Conservation (phyloP, 2,113 vertebrate species). For the Progne subis region DNA sequence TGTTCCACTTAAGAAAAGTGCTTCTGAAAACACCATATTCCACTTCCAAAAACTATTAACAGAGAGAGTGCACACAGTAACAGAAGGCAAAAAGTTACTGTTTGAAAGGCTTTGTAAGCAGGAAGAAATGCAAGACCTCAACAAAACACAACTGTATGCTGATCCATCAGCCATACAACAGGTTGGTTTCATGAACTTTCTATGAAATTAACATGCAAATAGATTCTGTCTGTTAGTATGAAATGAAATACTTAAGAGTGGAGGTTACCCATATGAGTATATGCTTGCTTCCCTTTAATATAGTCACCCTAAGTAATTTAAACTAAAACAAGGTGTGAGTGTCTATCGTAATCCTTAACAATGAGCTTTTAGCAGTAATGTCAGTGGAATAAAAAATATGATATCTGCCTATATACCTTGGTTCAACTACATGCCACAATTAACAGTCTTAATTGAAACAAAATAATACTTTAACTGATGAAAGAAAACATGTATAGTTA, state of each 20-base stretch:
- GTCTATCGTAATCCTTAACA: neutral
- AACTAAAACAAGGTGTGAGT: neutral
- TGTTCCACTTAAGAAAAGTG: conserved; percentile 65
- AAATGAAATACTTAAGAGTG: neutral
- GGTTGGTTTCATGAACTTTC: conserved; percentile 65
- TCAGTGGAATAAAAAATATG: neutral
- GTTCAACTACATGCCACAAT: neutral
- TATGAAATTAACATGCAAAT: conserved; percentile 22
- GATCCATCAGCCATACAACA: conserved; percentile 55
- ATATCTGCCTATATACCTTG: neutral
- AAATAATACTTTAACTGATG: neutral
- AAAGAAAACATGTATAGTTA: neutral
- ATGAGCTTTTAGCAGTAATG: neutral
- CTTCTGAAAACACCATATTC: conserved; percentile 51
- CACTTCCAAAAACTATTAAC: conserved; percentile 57
- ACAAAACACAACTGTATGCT: conserved; percentile 28
- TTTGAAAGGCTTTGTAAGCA: conserved; percentile 66
- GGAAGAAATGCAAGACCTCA: conserved; percentile 57
- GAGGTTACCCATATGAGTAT: neutral
- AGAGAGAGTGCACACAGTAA: conserved; percentile 58
- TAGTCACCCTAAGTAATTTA: neutral
- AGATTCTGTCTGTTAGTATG: neutral
- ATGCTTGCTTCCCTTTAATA: neutral
- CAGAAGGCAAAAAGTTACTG: conserved; percentile 64
- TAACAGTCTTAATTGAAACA: neutral